Evolutionary conservation across 1,140 invertebrate species (phyloP).

Genomic region (Bombyx mandarina): DNA sequence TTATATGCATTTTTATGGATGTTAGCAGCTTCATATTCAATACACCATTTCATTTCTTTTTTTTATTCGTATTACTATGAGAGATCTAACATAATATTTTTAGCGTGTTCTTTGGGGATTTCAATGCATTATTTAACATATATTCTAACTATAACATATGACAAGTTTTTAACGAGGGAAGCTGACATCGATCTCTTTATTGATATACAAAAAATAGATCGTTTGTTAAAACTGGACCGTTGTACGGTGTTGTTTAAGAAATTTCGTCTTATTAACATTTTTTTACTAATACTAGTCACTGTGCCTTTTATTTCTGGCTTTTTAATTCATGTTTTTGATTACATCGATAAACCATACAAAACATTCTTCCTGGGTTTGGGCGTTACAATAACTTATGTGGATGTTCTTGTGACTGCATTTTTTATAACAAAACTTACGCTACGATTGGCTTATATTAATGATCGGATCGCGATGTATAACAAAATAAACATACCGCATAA

Average conservation of each 20-base stretch:
- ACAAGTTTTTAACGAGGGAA: constrained; percentile 3
- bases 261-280: background rate
- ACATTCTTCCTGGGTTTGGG: constrained; percentile 6
- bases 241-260: constrained; percentile 1
- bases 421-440: constrained; percentile 6
- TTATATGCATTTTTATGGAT: constrained; percentile 10
- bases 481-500: background rate
- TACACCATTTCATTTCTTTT: constrained; percentile 1
- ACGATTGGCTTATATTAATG: constrained; percentile 5
- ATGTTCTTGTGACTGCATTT: constrained; percentile 6
- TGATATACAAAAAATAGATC: constrained; percentile 9
- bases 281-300: constrained; percentile 4
- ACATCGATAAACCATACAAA: constrained; percentile 7
- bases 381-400: constrained; percentile 8
- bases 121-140: background rate
- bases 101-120: background rate
- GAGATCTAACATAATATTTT: background rate
- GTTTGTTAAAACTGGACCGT: background rate
- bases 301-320: constrained; percentile 5
- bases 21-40: background rate
- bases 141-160: background rate
- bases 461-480: constrained; percentile 2
- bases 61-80: constrained; percentile 6
- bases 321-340: background rate
- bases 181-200: constrained; percentile 2